Conservation (phyloP, 2,113 vertebrate species). For the Oreotrochilus melanogaster region DNA sequence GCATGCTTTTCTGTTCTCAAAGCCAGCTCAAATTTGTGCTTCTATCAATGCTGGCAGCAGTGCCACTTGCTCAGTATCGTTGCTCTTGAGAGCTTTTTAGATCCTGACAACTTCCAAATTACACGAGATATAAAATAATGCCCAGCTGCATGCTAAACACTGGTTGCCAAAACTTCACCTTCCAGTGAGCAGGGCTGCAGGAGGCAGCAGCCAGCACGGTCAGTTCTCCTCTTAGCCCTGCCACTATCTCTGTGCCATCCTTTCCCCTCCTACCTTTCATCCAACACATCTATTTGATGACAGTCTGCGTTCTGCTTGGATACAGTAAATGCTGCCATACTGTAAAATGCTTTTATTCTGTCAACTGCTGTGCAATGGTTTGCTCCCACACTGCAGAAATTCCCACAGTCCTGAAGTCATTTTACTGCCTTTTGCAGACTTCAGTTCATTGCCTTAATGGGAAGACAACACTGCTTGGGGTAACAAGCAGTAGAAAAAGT, state of each 20-base stretch:
- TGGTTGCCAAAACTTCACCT: background rate
- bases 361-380: background rate
- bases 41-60: background rate
- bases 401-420: background rate
- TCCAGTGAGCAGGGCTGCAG: background rate
- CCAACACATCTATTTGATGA: background rate
- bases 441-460: background rate
- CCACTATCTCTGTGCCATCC: background rate
- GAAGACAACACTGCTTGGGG: background rate
- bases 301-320: background rate
- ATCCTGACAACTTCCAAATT: slow-evolving; percentile 1
- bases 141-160: background rate
- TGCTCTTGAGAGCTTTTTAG: background rate
- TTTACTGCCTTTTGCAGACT: background rate
- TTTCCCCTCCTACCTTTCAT: background rate
- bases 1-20: background rate
- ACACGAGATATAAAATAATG: background rate
- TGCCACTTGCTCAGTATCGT: background rate
- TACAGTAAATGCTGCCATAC: background rate
- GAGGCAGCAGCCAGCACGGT: background rate
- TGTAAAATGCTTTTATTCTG: background rate
- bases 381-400: background rate
- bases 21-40: background rate
- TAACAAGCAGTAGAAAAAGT: no score
- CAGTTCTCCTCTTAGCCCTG: background rate